Evolutionary conservation across 2,888 invertebrate genomes (phyloP).

Genomic region (Trilocha varians): DNA sequence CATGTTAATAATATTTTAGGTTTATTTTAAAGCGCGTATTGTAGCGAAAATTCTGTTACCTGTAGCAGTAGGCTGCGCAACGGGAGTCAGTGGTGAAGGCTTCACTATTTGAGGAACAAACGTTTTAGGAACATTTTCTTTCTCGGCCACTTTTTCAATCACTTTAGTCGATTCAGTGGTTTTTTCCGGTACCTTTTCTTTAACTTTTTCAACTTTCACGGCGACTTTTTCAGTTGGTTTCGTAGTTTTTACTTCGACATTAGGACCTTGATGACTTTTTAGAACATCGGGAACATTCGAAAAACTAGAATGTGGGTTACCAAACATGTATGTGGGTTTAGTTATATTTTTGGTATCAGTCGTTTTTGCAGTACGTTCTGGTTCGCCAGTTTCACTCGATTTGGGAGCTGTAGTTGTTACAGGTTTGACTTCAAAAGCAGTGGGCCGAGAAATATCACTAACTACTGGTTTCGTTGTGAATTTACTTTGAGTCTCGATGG

Average conservation of each 20-base stretch:
- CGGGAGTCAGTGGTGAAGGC: conserved; percentile 13
- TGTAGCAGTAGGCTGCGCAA: conserved; percentile 18
- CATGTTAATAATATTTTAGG: too few species aligned
- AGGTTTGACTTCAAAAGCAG: conserved; percentile 22
- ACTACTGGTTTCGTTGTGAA: conserved; percentile 45
- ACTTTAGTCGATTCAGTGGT: conserved; percentile 18
- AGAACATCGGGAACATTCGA: conserved; percentile 36
- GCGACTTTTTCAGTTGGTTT: conserved; percentile 26
- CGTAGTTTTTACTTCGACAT: too few species aligned
- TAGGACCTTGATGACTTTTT: conserved; percentile 29
- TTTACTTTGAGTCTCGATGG: conserved; percentile 22
- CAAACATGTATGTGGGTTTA: conserved; percentile 43
- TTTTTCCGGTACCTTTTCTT: conserved; percentile 39
- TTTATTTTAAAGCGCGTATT: too few species aligned
- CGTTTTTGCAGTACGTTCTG: conserved; percentile 24
- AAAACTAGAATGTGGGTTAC: conserved; percentile 24
- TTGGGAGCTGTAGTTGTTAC: conserved; percentile 17
- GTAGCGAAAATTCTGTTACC: too few species aligned
- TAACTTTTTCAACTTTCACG: conserved; percentile 27
- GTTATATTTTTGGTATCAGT: conserved; percentile 26
- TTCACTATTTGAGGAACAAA: conserved; percentile 23
- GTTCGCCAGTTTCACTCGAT: conserved; percentile 54
- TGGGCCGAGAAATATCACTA: conserved; percentile 32
- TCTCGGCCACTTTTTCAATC: conserved; percentile 22
- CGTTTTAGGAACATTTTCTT: conserved; percentile 30